phyloP scores from a whole-genome alignment of 2,888 invertebrate genomes.

The Eupithecia exiguata region DNA sequence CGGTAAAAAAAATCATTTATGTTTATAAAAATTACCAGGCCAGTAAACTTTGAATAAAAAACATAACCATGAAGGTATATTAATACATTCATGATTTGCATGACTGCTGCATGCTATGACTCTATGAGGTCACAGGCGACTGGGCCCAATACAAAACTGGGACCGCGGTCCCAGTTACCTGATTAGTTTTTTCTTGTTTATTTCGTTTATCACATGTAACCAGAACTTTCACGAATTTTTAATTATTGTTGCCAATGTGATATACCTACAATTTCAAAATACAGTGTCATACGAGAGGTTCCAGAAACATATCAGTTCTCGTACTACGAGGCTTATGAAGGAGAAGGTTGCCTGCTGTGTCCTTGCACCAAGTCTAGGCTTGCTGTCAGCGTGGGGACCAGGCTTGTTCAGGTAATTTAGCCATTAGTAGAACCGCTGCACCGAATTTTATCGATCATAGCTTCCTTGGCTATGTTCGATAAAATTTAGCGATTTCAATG shows the following conservation, averaged over 20 bases:
- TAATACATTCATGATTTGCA: too few relatives aligned
- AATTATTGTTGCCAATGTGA: neutral
- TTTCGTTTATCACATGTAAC: too few relatives aligned
- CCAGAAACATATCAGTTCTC: constrained; percentile 48
- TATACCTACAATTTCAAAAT: neutral
- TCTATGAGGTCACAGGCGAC: too few relatives aligned
- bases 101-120: too few relatives aligned
- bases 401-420: constrained; percentile 39
- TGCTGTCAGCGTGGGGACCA: constrained; percentile 44
- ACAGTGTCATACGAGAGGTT: constrained; percentile 41
- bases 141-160: too few relatives aligned
- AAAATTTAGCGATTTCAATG: neutral
- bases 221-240: neutral
- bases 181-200: too few relatives aligned
- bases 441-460: neutral
- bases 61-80: too few relatives aligned
- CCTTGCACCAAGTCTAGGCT: constrained; percentile 45
- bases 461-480: neutral
- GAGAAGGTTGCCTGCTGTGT: constrained; percentile 42
- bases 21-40: too few relatives aligned
- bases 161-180: too few relatives aligned
- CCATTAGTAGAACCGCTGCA: neutral
- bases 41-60: too few relatives aligned
- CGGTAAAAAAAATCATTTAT: too few relatives aligned
- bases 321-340: constrained; percentile 47